phyloP scores from a whole-genome alignment of 2,888 invertebrate species.

The Belgica antarctica region DNA sequence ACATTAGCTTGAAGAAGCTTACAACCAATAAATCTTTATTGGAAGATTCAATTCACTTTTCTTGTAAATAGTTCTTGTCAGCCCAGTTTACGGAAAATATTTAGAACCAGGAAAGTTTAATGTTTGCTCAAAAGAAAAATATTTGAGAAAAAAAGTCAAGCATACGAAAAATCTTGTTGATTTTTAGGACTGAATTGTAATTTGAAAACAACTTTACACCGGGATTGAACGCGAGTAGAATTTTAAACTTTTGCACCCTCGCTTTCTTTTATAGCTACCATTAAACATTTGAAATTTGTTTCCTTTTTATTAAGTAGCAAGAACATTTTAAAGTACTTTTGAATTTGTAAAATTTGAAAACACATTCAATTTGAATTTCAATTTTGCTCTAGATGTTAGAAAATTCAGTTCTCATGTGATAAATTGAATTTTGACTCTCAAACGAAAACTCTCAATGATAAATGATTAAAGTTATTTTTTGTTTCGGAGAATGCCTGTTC shows the following conservation, averaged over 20 bases:
- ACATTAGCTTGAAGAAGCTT: conserved; percentile 12
- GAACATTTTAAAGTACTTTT: conserved; percentile 33
- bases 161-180: conserved; percentile 32
- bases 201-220: conserved; percentile 36
- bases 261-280: background rate
- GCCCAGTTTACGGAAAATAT: too few relatives aligned
- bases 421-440: background rate
- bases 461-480: conserved; percentile 32
- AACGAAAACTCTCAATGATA: conserved; percentile 9
- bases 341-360: conserved; percentile 14
- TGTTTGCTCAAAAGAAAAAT: too few relatives aligned
- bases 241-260: conserved; percentile 39
- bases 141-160: too few relatives aligned
- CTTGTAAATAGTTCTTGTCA: too few relatives aligned
- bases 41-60: too few relatives aligned
- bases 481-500: background rate
- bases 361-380: conserved; percentile 33
- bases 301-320: too few relatives aligned
- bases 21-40: conserved; percentile 15
- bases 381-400: conserved; percentile 38
- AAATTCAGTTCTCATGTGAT: background rate
- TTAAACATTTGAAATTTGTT: conserved; percentile 43
- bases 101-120: too few relatives aligned
- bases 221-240: conserved; percentile 37
- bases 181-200: conserved; percentile 35